Percentiles rank a stretch among this genome's conserved stretches.
Evolutionary conservation across 2,888 invertebrate species (phyloP).

Genomic region (Phalera bucephala): DNA sequence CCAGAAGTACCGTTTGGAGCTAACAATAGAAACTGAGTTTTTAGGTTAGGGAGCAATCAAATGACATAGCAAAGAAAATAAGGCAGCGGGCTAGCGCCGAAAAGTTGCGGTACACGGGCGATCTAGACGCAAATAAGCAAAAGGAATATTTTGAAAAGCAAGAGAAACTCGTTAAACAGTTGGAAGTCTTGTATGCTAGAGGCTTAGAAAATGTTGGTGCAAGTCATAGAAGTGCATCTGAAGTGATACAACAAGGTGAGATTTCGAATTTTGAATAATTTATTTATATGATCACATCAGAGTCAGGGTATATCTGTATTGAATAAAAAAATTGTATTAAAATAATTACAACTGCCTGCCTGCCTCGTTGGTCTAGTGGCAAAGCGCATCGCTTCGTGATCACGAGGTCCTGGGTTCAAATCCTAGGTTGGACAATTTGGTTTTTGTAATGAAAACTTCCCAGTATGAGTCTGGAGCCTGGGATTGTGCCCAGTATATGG

Average conservation of each 20-base stretch:
- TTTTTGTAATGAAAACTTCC: too few relatives aligned
- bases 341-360: too few relatives aligned
- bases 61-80: constrained; percentile 75
- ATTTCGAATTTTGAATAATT: neutral
- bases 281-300: too few relatives aligned
- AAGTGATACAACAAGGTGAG: constrained; percentile 47
- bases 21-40: constrained; percentile 30
- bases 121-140: constrained; percentile 59
- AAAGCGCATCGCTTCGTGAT: too few relatives aligned
- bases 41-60: constrained; percentile 80
- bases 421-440: too few relatives aligned
- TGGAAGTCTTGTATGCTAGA: constrained; percentile 61
- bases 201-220: constrained; percentile 61
- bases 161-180: constrained; percentile 61
- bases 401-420: too few relatives aligned
- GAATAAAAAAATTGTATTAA: too few relatives aligned
- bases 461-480: too few relatives aligned
- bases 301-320: too few relatives aligned
- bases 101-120: constrained; percentile 55
- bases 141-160: constrained; percentile 64
- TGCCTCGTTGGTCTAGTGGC: too few relatives aligned
- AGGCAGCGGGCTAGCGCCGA: constrained; percentile 70
- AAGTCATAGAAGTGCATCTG: constrained; percentile 59
- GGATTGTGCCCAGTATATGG: too few relatives aligned
- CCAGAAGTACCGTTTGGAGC: constrained; percentile 13